A percentile compares a stretch with the other conserved stretches of the same genome.
Evolutionary conservation across 2,888 invertebrate species (phyloP).

Genomic region (Coelinius sp.): DNA sequence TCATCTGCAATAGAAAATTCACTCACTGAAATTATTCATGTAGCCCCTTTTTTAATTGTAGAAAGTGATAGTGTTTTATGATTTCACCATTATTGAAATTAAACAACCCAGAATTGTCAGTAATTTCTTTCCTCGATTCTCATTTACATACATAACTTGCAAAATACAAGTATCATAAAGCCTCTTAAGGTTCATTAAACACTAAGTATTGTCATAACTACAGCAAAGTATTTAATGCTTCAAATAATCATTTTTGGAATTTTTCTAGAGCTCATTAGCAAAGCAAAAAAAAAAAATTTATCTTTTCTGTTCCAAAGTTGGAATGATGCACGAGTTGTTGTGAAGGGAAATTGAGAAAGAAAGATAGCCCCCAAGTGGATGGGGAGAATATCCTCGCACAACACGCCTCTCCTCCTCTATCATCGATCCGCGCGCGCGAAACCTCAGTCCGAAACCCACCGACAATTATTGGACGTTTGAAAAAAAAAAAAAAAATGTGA

Average conservation of each 20-base stretch:
- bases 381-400: neutral
- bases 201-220: slow-evolving; percentile 3
- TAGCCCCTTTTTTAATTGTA: too few species aligned
- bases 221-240: neutral
- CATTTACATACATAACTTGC: slow-evolving; percentile 1
- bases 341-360: neutral
- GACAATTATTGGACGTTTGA: slow-evolving; percentile 37
- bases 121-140: slow-evolving; percentile 16
- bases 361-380: neutral
- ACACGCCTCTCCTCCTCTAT: slow-evolving; percentile 13
- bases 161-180: slow-evolving; percentile 10
- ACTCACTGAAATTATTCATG: neutral
- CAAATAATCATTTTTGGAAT: neutral
- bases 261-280: slow-evolving; percentile 6
- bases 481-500: neutral
- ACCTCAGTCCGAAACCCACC: slow-evolving; percentile 28
- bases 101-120: slow-evolving; percentile 14
- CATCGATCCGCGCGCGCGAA: slow-evolving; percentile 31
- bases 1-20: neutral
- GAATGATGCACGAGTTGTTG: neutral
- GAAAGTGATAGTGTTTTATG: too few species aligned
- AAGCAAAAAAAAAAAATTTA: neutral
- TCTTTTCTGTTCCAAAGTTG: slow-evolving; percentile 12
- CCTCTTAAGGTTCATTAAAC: slow-evolving; percentile 14
- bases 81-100: too few species aligned